A percentile compares a stretch with the other conserved stretches of the same genome.
Evolutionary conservation across 2,888 invertebrate species (phyloP).

Genomic region (Trichopria drosophilae): DNA sequence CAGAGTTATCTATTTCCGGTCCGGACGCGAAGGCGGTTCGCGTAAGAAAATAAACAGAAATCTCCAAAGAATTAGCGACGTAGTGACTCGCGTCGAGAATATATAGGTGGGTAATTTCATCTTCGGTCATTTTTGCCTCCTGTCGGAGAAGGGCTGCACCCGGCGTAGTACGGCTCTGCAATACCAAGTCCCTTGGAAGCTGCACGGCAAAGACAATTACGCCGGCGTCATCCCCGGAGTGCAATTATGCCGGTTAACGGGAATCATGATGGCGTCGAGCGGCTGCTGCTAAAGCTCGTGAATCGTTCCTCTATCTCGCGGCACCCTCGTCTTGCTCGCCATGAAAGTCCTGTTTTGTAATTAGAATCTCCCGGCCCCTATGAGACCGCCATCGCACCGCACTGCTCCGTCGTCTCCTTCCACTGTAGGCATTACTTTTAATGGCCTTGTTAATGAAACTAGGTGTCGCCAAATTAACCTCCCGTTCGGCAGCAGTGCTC

Average conservation of each 20-base stretch:
- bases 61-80: too few relatives aligned
- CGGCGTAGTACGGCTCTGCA: too few relatives aligned
- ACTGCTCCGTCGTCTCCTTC: slow-evolving; percentile 39
- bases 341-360: slow-evolving; percentile 47
- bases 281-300: slow-evolving; percentile 9
- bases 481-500: slow-evolving; percentile 55
- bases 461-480: slow-evolving; percentile 58
- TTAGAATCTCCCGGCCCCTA: slow-evolving; percentile 50
- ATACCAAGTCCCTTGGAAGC: too few relatives aligned
- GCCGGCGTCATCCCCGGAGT: slow-evolving; percentile 32
- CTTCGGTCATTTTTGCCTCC: too few relatives aligned
- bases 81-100: too few relatives aligned
- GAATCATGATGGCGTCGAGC: slow-evolving; percentile 38
- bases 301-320: background rate
- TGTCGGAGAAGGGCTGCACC: too few relatives aligned
- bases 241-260: slow-evolving; percentile 42
- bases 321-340: slow-evolving; percentile 29
- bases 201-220: slow-evolving; percentile 29
- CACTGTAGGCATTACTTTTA: slow-evolving; percentile 56
- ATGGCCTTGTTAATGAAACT: slow-evolving; percentile 58
- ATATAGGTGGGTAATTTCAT: too few relatives aligned
- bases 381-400: slow-evolving; percentile 42
- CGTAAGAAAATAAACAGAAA: too few relatives aligned
- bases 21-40: too few relatives aligned
- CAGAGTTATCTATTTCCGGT: too few relatives aligned